Conservation (phyloP, 2,888 invertebrate genomes). For the Caradrina clavipalpis region DNA sequence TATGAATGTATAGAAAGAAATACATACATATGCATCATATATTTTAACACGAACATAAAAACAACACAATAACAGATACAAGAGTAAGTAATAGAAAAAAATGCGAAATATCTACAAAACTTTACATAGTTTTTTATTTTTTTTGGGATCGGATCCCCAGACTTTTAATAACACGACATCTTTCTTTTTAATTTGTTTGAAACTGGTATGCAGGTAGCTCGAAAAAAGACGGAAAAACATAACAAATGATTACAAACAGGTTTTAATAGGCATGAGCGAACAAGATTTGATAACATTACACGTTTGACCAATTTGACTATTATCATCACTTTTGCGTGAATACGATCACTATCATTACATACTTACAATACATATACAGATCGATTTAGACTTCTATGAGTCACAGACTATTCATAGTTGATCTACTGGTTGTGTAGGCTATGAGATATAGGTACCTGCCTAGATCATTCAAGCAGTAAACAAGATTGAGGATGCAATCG, state of each 20-base stretch:
- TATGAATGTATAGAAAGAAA: too few species aligned
- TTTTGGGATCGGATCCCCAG: neutral
- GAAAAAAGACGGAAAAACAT: neutral
- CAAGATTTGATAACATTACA: slow-evolving; percentile 31
- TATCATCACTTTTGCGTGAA: slow-evolving; percentile 4
- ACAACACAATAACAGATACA: too few species aligned
- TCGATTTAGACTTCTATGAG: slow-evolving; percentile 22
- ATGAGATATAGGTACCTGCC: neutral
- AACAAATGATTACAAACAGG: slow-evolving; percentile 15
- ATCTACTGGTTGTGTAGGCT: slow-evolving; percentile 24
- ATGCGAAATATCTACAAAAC: too few species aligned
- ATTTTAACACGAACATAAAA: too few species aligned
- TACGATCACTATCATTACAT: slow-evolving; percentile 6
- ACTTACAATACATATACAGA: slow-evolving; percentile 3
- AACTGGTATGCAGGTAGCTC: neutral
- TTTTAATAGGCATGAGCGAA: slow-evolving; percentile 12
- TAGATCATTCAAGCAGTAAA: slow-evolving; percentile 14
- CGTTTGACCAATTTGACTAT: slow-evolving; percentile 7
- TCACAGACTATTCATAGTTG: slow-evolving; percentile 38
- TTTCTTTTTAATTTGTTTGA: slow-evolving; percentile 1
- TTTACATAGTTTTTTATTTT: too few species aligned
- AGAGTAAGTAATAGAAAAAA: too few species aligned
- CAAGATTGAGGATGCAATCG: slow-evolving; percentile 58
- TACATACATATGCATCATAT: too few species aligned
- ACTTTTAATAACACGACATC: too few species aligned